phyloP scores from a whole-genome alignment of 2,888 invertebrate genomes.

The Hesperia comma region DNA sequence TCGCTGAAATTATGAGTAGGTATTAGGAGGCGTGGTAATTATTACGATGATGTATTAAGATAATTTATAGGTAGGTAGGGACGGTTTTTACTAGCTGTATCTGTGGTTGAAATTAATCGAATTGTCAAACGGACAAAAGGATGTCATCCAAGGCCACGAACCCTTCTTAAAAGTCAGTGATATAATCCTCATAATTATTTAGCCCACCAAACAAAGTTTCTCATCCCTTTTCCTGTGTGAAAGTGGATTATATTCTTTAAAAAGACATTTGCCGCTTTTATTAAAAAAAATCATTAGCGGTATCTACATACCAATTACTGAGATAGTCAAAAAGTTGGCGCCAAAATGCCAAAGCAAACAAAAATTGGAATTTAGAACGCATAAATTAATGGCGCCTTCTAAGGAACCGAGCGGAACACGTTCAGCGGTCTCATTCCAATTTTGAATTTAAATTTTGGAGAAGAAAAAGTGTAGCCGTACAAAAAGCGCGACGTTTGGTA shows the following conservation, averaged over 20 bases:
- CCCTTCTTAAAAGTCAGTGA: not conserved
- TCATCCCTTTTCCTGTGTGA: too few relatives aligned
- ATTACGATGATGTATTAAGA: constrained; percentile 10
- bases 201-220: too few relatives aligned
- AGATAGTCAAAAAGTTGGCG: constrained; percentile 58
- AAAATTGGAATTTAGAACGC: constrained; percentile 49
- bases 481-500: constrained; percentile 47
- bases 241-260: too few relatives aligned
- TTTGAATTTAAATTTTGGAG: constrained; percentile 44
- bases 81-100: not conserved
- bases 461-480: constrained; percentile 24
- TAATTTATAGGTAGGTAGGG: not conserved
- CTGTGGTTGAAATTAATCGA: constrained; percentile 19
- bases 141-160: not conserved
- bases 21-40: constrained; percentile 14
- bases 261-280: not conserved
- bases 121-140: not conserved
- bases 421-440: constrained; percentile 39
- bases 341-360: constrained; percentile 61
- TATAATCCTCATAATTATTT: too few relatives aligned
- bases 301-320: constrained; percentile 39
- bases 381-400: constrained; percentile 74
- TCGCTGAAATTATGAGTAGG: constrained; percentile 29
- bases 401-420: constrained; percentile 19
- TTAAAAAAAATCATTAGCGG: constrained; percentile 52